Base-by-base conservation (phyloP, 2,797 vertebrate species). In the Sebastes oblongus region DNA sequence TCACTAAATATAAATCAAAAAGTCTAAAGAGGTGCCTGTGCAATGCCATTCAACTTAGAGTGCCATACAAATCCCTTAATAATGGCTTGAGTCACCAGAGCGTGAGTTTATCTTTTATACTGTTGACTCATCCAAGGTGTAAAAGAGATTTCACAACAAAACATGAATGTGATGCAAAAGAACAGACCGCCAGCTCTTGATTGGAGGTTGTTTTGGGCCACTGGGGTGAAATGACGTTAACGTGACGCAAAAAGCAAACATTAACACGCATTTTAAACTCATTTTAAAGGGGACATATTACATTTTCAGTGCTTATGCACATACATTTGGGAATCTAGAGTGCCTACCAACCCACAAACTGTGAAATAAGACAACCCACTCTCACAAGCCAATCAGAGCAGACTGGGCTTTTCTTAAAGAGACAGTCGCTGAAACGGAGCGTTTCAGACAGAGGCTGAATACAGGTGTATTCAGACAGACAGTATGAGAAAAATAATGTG, bases 51-150 rank as follows among this genome's bases (percentile, higher is more conserved):
- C 76, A 66, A 72, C 12, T 72, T 39, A 30, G 11, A 72, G 39
- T 46, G 62, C 70, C 29, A 61, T 39, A 22, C 75, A 85, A 80
- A 75, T 65, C 68, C 34, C 22, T n/a, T 73, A 69, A 81, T 72
- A 77, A 75, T 65, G 50, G 29, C 20, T 80, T 75, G 79, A 86
- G 55, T 52, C 59, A 72, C 54, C 75, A 72, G 55, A 54, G 24
- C 29, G 24, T 3, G 3, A 42, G 61, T 82, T 81, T 70, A 66
- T 76, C 42, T 82, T 76, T 80, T 34, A 67, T 61, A 11, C 62
- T 2, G 50, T 66, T 86, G 86, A 91, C 77, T 90, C 88, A 85
- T 77, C 74, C 27, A 8, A 88, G 67, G 82, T 84, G 89, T 87
- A 77, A 88, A 86, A 79, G 56, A 65, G 27, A 69, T 86, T 86